Evolutionary conservation across 2,113 vertebrate species (phyloP).

Genomic region (Casuarius casuarius): DNA sequence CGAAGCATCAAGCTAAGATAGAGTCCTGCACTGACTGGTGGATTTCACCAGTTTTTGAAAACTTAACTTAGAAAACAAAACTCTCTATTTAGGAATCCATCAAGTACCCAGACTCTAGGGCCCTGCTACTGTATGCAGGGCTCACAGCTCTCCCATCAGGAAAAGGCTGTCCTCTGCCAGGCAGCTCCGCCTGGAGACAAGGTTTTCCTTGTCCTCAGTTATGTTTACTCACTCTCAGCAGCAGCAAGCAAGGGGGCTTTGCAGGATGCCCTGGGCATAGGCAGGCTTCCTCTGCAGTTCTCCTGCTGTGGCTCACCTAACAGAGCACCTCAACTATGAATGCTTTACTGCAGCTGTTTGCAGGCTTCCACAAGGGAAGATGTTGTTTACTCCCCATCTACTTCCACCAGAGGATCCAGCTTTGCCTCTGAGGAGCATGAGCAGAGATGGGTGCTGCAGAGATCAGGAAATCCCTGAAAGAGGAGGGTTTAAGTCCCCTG

Average conservation of each 20-base stretch:
- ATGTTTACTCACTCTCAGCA: not conserved
- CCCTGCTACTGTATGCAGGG: fast-evolving
- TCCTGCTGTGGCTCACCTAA: not conserved
- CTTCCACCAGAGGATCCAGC: not conserved
- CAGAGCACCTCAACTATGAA: fast-evolving
- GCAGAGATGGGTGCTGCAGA: fast-evolving
- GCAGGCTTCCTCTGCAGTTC: not conserved
- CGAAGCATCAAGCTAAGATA: not conserved
- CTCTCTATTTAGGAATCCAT: not conserved
- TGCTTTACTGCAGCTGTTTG: fast-evolving
- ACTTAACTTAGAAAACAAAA: not conserved
- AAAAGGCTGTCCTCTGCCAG: not conserved
- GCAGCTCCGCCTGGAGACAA: fast-evolving
- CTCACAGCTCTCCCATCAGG: not conserved
- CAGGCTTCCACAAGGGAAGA: not conserved
- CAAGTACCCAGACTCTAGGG: not conserved
- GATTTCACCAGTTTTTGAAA: not conserved
- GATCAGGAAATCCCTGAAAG: not conserved
- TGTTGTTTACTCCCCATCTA: not conserved
- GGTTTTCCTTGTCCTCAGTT: fast-evolving
- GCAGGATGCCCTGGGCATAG: not conserved
- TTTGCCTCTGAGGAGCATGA: not conserved
- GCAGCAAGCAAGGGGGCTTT: not conserved
- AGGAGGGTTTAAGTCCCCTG: not conserved
- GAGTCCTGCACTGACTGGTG: not conserved